Base-by-base conservation (phyloP, 2,888 invertebrate genomes). In the Blastobasis lacticolella region DNA sequence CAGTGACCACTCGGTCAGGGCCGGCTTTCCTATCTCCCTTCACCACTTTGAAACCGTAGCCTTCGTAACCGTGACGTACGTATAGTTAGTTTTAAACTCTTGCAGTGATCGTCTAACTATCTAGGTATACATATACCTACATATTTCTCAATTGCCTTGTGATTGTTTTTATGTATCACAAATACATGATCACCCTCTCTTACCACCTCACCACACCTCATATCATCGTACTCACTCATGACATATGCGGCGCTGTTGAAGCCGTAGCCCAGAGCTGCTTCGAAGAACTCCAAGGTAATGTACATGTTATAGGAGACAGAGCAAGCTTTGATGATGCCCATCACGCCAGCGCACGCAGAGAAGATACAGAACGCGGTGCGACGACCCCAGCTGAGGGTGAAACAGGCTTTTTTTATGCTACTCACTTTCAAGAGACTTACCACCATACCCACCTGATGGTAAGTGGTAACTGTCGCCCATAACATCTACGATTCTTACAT, bases 251-350 rank as follows among this genome's bases (percentile, higher is more conserved):
- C 88, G 62, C 88, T 88, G 66, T 84, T 90, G 63, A 91, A 88
- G 1, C 90, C 91, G 61, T 90, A 89, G 6, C 90, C 88, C 49
- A 89, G 81, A 23, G 86, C 79, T 3, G 90, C 89, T 67, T 90
- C 90, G 48, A 91, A 67, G 73, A 91, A 89, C 75, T 91, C 91
- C 61, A 90, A 72, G n/a, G 71, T 60, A 52, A 90, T 60, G 70
- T 90, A 91, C 84, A 89, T 85, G 59, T 73, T 69, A 73, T 91
- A 91, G 75, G 80, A 87, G 59, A 83, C 62, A 45, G 91, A 82
- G 65, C 90, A 84, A 4, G 89, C 88, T 63, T 90, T 89, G 45
- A 85, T 61, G 57, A 90, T 61, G 46, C 91, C 91, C 61, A 90
- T 70, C 46, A 81, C 64, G 46, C 88, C 89, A 6, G 89, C 86